Base-by-base conservation (phyloP, 2,888 invertebrate genomes). In the Orthonychiurus folsomi region DNA sequence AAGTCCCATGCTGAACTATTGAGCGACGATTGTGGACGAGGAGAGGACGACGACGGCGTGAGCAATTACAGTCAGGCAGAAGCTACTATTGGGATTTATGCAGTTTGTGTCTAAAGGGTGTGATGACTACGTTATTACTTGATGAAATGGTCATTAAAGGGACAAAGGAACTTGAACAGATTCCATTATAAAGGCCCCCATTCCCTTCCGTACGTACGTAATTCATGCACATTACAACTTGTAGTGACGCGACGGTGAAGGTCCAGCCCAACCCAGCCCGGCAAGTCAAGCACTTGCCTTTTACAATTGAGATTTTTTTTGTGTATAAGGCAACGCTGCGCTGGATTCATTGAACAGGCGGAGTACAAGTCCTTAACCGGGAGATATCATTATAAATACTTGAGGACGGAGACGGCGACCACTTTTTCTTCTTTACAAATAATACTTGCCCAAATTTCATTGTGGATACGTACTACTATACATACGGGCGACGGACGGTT, bases 71-170 rank as follows among this genome's bases (percentile, higher is more conserved):
- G n/a, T n/a, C n/a, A n/a, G n/a, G n/a, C n/a, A n/a, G n/a, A n/a
- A n/a, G n/a, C n/a, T n/a, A n/a, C n/a, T n/a, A n/a, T n/a, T n/a
- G n/a, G n/a, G n/a, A n/a, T n/a, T n/a, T n/a, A n/a, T n/a, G n/a
- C n/a, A n/a, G n/a, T n/a, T n/a, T n/a, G 56, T 27, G 63, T 15
- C 37, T 28, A 56, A 56, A 60, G n/a, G 52, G 55, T 37, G 5
- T 37, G 37, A 37, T 37, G 37, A 37, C 37, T 37, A 37, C 37
- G 37, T 37, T 37, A 37, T 37, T 37, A 37, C 37, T 37, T 37
- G 37, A 37, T 37, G 37, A 37, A 37, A 37, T 37, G 37, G 37
- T 37, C 37, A 37, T 37, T 37, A 37, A 37, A 37, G 15, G 5
- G 9, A 37, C 37, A 37, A 37, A 37, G 15, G 37, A n/a, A 54